Conservation (phyloP, 2,113 vertebrate genomes). For the Dolichallabes microphthalmus region DNA sequence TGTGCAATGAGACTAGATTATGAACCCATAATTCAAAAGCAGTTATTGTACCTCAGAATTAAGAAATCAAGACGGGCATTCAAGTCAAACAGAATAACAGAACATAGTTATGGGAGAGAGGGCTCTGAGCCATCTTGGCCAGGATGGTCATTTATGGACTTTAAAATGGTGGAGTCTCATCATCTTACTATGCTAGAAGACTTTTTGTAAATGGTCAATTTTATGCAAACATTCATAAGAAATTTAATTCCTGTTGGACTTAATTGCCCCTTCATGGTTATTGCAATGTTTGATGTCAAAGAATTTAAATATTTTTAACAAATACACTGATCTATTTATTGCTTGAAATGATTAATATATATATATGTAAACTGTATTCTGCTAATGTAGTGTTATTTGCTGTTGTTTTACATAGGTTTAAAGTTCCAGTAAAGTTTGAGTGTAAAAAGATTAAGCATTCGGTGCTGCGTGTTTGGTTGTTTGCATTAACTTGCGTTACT, state of each 20-base stretch:
- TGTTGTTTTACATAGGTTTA: conserved; percentile 20
- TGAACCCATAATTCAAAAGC: neutral
- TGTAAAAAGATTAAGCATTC: neutral
- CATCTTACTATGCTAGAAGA: too few species aligned
- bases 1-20: conserved; percentile 4
- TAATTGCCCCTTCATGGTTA: neutral
- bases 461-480: neutral
- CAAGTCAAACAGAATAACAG: too few species aligned
- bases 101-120: too few species aligned
- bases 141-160: too few species aligned
- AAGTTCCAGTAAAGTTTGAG: conserved; percentile 35
- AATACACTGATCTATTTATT: conserved; percentile 30
- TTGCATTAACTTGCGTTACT: neutral
- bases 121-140: too few species aligned
- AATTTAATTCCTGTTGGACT: too few species aligned
- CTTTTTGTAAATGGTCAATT: too few species aligned
- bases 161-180: too few species aligned
- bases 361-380: conserved; percentile 1
- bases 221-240: too few species aligned
- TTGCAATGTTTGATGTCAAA: conserved; percentile 17
- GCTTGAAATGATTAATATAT: neutral
- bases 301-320: neutral
- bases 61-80: neutral
- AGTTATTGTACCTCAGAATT: conserved; percentile 6
- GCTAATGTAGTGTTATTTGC: conserved; percentile 10